A percentile compares a stretch with the other conserved stretches of the same genome.
Evolutionary conservation across 2,888 invertebrate genomes (phyloP).

Genomic region (Troilus luridus): DNA sequence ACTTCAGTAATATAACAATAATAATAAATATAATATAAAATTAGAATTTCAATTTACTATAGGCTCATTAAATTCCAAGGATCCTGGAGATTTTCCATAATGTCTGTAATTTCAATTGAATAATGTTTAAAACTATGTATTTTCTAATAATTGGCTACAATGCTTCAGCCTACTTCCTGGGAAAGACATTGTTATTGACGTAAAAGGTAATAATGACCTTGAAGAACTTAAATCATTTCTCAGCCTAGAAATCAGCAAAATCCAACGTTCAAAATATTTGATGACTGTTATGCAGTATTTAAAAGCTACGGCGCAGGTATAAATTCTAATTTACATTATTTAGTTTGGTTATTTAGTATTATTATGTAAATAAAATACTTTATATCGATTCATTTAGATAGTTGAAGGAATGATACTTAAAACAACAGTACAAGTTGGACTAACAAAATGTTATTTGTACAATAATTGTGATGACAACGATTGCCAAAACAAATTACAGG

Average conservation of each 20-base stretch:
- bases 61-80: no score
- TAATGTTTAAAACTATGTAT: no score
- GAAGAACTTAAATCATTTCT: not conserved
- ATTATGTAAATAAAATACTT: not conserved
- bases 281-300: not conserved
- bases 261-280: not conserved
- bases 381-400: not conserved
- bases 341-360: not conserved
- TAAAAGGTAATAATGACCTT: not conserved
- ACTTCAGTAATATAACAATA: no score
- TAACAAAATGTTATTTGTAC: not conserved
- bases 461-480: not conserved
- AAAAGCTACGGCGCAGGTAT: constrained; percentile 15
- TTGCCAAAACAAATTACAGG: not conserved
- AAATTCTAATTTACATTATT: not conserved
- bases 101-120: no score
- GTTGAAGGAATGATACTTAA: constrained; percentile 12
- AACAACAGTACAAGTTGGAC: constrained; percentile 1
- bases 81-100: no score
- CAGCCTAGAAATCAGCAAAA: not conserved
- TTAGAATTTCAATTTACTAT: no score
- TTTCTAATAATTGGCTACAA: not conserved
- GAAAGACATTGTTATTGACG: not conserved
- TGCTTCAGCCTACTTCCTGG: not conserved
- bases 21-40: not conserved